Evolutionary conservation across 1,140 invertebrate species (phyloP), one percentile per base, ranked within the genome.

Genomic region (Diachasmimorpha longicaudata): DNA sequence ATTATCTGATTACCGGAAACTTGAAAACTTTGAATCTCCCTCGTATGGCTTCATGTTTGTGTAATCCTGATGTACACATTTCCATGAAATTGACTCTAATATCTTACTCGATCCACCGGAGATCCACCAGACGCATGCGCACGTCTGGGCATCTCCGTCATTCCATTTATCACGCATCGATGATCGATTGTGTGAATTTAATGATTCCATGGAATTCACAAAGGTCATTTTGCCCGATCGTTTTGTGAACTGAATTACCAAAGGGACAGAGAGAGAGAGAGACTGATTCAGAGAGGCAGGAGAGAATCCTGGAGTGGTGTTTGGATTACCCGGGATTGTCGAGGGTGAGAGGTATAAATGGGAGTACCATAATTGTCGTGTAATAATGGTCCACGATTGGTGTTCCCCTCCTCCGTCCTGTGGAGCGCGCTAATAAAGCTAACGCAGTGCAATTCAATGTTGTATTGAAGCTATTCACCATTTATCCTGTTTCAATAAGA

Each of bases 351-450:
- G n/a, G 25, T 39, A 68, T 68, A 68, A 68, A 68, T 68, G 25
- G 36, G 11, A 68, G 25, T 68, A 25, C 66, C 36, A 68, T 37
- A 68, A 68, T 68, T 37, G 66, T 39, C 36, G 66, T 68, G 66
- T 68, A 68, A 68, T 68, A 63, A 63, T 63, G 58, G 66, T 14
- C 16, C 36, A 68, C 36, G 36, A 68, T 68, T 39, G 66, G 25
- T 68, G n/a, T 39, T n/a, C 36, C 14, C 66, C 31, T n/a, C 13
- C n/a, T 14, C 13, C 48, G 1, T 1, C 48, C n/a, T 14, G 6
- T 71, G 10, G 52, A 76, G 52, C 16, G 37, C 69, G 36, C 69
- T 76, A 76, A 76, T 76, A 76, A 76, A 71, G 68, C 48, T 44
- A 14, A 2, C 11, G 58, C 66, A 39, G 31, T 69, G 44, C 25